A percentile compares a stretch with the other conserved stretches of the same genome.
Conservation (phyloP, 2,888 invertebrate species). For the Pseudoips prasinana region DNA sequence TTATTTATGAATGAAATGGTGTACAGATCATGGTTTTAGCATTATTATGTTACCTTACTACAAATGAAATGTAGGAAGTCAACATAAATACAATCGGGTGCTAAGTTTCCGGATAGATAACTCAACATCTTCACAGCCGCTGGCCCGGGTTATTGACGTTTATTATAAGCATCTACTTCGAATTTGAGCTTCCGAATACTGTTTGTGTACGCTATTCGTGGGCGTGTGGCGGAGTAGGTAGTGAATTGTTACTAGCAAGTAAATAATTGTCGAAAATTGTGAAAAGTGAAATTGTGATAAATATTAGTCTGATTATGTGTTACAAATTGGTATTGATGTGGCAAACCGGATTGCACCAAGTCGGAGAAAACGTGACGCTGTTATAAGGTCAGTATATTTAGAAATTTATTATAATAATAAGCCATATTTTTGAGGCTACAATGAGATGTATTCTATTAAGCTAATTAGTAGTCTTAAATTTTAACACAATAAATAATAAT, state of each 20-base stretch:
- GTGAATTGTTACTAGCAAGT: slow-evolving; percentile 10
- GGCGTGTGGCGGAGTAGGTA: slow-evolving; percentile 50
- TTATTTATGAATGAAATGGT: slow-evolving; percentile 51
- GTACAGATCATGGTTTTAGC: slow-evolving; percentile 25
- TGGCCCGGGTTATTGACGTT: slow-evolving; percentile 75
- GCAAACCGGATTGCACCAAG: slow-evolving; percentile 74
- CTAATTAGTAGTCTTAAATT: no score
- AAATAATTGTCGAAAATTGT: slow-evolving; percentile 33
- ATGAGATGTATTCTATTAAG: no score
- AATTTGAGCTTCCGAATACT: slow-evolving; percentile 58
- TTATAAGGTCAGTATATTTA: slow-evolving; percentile 67
- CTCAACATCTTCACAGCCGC: slow-evolving; percentile 35
- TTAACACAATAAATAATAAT: no score
- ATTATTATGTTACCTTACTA: slow-evolving; percentile 17
- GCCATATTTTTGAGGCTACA: no score
- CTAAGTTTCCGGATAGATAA: slow-evolving; percentile 9
- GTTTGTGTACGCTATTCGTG: slow-evolving; percentile 64
- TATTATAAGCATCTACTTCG: slow-evolving; percentile 48
- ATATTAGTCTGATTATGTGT: slow-evolving; percentile 57
- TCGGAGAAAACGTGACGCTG: slow-evolving; percentile 72
- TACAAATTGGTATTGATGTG: slow-evolving; percentile 71
- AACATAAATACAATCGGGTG: slow-evolving; percentile 11
- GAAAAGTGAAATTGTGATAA: slow-evolving; percentile 50
- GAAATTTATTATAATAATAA: no score
- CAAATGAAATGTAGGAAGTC: slow-evolving; percentile 4